Base-by-base conservation (phyloP, 2,113 vertebrate species). In the Garra rufa region DNA sequence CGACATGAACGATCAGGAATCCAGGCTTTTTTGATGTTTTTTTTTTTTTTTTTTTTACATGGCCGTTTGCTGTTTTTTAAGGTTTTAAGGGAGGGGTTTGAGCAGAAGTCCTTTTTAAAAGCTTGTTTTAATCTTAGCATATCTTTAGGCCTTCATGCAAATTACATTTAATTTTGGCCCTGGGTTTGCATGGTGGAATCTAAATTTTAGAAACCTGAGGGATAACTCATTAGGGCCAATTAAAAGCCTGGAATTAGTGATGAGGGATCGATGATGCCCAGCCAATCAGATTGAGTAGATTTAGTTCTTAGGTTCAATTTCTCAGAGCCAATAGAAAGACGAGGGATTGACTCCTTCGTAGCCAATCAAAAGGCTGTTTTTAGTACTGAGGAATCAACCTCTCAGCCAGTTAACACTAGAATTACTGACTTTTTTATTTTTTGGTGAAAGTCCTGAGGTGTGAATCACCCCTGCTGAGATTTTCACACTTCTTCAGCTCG, bases 131-230 rank as follows among this genome's bases (percentile, higher is more conserved):
- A 21, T 50, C 19, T 55, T 38, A 38, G 28, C 48, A 55, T 76
- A 14, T 57, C 30, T 77, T 21, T 77, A 77, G 75, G 50, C 75
- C 13, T n/a, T 38, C 6, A 57, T 57, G 19, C 28, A 76, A 57
- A 76, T 10, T 11, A 3, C 19, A 52, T 76, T 9, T 38, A 5
- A 34, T 76, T 76, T 57, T 57, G 17, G 19, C 19, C 50, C 19
- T 2, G 6, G 57, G 30, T 55, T 52, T 77, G 30, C 50, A 41
- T 41, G 30, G 17, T 57, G 28, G n/a, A 57, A 15, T 57, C 11
- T 76, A 11, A 57, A 2, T 57, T 77, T n/a, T 19, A 76, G 74
- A 76, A 52, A 50, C 46, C 24, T 3, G 10, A 30, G 65, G 65
- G 19, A 69, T 69, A 3, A 38, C 19, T 41, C 34, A 11, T 41